These are phyloP conservation scores for Choristoneura fumiferana DNA, from an alignment of 1,140 invertebrate genomes.

Conservation along the genomic window DNA sequence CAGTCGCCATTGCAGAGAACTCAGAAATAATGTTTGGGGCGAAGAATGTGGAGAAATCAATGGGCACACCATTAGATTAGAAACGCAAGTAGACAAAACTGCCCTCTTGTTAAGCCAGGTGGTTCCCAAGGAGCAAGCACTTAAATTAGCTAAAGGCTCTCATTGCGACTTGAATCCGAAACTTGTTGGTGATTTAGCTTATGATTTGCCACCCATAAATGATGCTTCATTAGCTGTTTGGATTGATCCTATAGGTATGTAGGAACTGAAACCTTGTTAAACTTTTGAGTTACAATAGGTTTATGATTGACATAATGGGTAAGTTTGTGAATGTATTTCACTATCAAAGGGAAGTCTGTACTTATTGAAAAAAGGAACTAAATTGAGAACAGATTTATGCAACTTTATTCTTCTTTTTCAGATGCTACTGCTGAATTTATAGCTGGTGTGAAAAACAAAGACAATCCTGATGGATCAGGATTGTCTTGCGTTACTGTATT, in stretches of 20 bases:
- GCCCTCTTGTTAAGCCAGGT: slow-evolving; percentile 82
- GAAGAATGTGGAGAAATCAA: slow-evolving; percentile 93
- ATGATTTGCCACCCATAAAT: slow-evolving; percentile 64
- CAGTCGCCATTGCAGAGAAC: slow-evolving; percentile 81
- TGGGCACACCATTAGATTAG: slow-evolving; percentile 84
- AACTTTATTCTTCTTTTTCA: slow-evolving; percentile 77
- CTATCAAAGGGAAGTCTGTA: too few species aligned
- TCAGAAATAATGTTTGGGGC: slow-evolving; percentile 86
- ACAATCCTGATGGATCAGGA: slow-evolving; percentile 79
- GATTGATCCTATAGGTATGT: slow-evolving; percentile 96
- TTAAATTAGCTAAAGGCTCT: slow-evolving; percentile 86
- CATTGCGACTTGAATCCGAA: slow-evolving; percentile 80
- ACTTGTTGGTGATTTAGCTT: slow-evolving; percentile 53
- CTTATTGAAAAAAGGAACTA: too few species aligned
- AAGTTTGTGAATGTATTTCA: too few species aligned
- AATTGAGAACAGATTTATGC: too few species aligned
- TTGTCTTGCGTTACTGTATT: slow-evolving; percentile 93
- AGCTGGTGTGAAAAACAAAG: slow-evolving; percentile 79
- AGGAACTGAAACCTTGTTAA: background rate
- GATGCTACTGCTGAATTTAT: slow-evolving; percentile 97
- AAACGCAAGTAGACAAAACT: slow-evolving; percentile 82
- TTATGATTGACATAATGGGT: too few species aligned
- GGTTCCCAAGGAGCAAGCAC: slow-evolving; percentile 84
- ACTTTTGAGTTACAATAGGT: too few species aligned
- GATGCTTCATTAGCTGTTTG: slow-evolving; percentile 87